Evolutionary conservation across 2,113 vertebrate genomes (phyloP), one percentile per base, ranked within the genome.

Genomic region (Monopterus albus): DNA sequence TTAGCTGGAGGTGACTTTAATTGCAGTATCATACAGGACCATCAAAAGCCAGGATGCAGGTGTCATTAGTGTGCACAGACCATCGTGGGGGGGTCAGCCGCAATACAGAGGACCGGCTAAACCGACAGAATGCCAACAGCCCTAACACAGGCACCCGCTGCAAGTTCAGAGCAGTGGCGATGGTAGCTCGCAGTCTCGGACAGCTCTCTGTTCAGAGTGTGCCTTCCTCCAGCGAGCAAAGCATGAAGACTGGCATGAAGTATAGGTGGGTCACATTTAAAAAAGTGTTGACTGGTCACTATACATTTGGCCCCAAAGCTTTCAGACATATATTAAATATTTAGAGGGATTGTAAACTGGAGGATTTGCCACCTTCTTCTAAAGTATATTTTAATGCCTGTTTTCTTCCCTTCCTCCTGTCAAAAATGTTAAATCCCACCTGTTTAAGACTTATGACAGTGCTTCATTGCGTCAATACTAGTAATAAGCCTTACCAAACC

Each of bases 51-150:
- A 81, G 61, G 76, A 99, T 98, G 98, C 97, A 99, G 92, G 98
- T 99, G 62, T 99, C 97, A 3, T 94, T 99, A 28, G 94, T 95
- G 55, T 99, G 97, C 90, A 96, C 97, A 0, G 98, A 98, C 85
- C 96, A 97, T 67, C 94, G 95, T 76, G 97, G 96, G 55, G 97
- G 96, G 4, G 92, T 94, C 84, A 95, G 90, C 93, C 95, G 96
- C 59, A 94, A 91, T 76, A 92, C 96, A 0, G 97, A 98, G 17
- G 97, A 98, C 38, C 89, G 96, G 12, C 93, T 96, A 42, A 96
- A 94, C 80, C 88, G 97, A 6, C 95, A 96, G 31, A 95, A 95
- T 2, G 92, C 94, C 86, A 94, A 94, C 92, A 99, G 97, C 89
- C 96, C 97, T 59, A 94, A 89, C 91, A 94, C 94, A 3, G 94